Conservation (phyloP, 2,113 vertebrate genomes). For the Psammodynastes pulverulentus region DNA sequence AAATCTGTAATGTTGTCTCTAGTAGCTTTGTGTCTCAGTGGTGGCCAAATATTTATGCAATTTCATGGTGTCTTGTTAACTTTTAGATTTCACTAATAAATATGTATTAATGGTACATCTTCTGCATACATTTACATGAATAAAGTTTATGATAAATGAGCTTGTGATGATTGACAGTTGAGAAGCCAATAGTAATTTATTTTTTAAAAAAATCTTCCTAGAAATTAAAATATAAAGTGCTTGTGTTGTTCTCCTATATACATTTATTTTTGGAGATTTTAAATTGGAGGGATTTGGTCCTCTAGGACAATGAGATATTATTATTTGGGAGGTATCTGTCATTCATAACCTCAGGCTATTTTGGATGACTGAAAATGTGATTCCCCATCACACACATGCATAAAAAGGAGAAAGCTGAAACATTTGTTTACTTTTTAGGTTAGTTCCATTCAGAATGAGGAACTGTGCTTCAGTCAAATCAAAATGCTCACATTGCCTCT, state of each 20-base stretch:
- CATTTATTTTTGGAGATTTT: constrained; percentile 55
- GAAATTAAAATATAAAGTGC: constrained; percentile 44
- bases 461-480: constrained; percentile 59
- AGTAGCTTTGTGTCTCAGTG: not conserved
- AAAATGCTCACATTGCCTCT: constrained; percentile 65
- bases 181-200: constrained; percentile 18
- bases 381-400: not conserved
- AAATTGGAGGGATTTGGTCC: constrained; percentile 40
- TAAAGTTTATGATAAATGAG: not conserved
- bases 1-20: not conserved
- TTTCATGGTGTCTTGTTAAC: not conserved
- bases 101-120: not conserved
- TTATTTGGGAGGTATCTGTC: constrained; percentile 45
- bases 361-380: constrained; percentile 44
- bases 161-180: constrained; percentile 15
- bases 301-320: constrained; percentile 54
- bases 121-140: not conserved
- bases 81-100: not conserved
- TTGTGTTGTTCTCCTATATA: not conserved
- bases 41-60: not conserved
- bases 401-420: constrained; percentile 29
- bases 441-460: constrained; percentile 61
- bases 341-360: constrained; percentile 54
- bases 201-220: constrained; percentile 35
- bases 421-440: constrained; percentile 53